Percentiles rank a stretch among this genome's conserved stretches.
Evolutionary conservation across 2,113 vertebrate species (phyloP).

Genomic region (Nematolebias whitei): DNA sequence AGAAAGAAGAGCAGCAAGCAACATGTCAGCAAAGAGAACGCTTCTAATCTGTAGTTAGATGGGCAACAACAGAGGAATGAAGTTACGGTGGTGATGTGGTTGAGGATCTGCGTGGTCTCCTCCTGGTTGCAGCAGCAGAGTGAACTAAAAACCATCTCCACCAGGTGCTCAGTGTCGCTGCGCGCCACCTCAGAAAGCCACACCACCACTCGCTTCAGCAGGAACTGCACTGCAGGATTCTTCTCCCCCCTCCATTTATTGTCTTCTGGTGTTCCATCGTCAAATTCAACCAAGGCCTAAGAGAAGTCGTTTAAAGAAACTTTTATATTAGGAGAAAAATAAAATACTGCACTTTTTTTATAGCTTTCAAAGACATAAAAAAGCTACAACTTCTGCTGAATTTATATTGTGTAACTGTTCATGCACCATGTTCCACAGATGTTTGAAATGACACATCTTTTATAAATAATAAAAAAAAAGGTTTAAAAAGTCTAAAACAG

Average conservation of each 20-base stretch:
- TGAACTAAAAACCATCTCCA: constrained; percentile 93
- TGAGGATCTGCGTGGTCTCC: constrained; percentile 86
- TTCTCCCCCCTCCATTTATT: constrained; percentile 19
- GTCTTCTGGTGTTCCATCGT: constrained; percentile 33
- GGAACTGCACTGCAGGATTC: constrained; percentile 86
- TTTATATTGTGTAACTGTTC: no score
- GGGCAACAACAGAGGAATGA: background rate
- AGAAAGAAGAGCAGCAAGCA: constrained; percentile 34
- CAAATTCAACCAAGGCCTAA: constrained; percentile 81
- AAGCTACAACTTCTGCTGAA: no score
- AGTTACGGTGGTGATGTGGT: constrained; percentile 86
- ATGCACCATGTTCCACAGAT: background rate
- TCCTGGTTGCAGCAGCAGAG: constrained; percentile 84
- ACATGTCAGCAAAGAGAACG: background rate
- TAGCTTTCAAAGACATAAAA: no score
- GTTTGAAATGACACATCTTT: background rate
- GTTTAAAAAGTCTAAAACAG: background rate
- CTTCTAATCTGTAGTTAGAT: background rate
- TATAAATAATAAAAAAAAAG: background rate
- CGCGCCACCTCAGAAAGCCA: constrained; percentile 87
- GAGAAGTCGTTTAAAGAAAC: background rate
- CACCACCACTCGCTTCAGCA: constrained; percentile 82
- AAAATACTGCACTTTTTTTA: no score
- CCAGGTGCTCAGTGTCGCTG: constrained; percentile 82
- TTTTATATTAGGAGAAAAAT: background rate